phyloP scores from a whole-genome alignment of 2,797 vertebrate genomes.

The Hemitrygon akajei region DNA sequence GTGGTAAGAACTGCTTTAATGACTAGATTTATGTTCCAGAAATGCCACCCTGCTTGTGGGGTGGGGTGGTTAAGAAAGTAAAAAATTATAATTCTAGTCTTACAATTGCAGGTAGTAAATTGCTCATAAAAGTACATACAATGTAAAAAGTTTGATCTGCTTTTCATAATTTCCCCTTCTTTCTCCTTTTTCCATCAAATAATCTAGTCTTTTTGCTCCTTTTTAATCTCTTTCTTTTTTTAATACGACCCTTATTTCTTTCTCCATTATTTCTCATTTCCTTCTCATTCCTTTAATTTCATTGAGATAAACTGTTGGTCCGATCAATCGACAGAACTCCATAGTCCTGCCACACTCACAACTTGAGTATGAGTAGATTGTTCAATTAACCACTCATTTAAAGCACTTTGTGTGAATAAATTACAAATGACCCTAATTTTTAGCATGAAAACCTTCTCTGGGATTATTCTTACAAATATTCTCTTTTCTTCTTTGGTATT shows the following conservation, averaged over 20 bases:
- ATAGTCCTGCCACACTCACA: background rate
- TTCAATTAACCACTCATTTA: background rate
- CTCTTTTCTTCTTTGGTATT: background rate
- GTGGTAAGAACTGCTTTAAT: background rate
- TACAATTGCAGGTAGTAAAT: background rate
- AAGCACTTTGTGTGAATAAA: background rate
- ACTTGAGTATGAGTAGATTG: no score
- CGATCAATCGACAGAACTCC: background rate
- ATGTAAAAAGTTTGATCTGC: background rate
- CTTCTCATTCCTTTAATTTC: background rate
- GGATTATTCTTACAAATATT: background rate
- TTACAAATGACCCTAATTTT: background rate
- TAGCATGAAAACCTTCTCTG: background rate
- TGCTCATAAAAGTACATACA: background rate
- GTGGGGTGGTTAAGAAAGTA: background rate
- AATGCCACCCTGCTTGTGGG: background rate
- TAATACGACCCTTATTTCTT: background rate
- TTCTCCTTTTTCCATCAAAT: background rate
- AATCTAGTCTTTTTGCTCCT: background rate
- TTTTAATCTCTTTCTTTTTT: background rate
- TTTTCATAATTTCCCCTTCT: background rate
- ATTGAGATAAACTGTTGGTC: background rate
- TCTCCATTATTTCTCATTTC: background rate
- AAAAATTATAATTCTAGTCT: background rate
- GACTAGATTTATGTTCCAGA: background rate